Base-by-base conservation (phyloP, 2,888 invertebrate species). In the Amphimallon solstitiale region DNA sequence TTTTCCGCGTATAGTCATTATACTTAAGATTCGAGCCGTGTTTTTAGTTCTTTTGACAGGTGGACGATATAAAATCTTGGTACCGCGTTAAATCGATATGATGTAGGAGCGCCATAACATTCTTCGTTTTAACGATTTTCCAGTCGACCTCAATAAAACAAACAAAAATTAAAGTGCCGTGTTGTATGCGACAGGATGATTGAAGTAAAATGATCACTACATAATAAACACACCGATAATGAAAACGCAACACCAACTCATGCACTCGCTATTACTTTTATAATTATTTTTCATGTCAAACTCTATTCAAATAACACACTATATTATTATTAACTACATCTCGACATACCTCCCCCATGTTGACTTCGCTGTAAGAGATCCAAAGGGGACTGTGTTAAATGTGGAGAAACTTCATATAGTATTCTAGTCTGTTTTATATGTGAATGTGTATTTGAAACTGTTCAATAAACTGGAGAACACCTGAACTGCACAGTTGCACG, bases 401-500 rank as follows among this genome's bases (percentile, higher is more conserved):
- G 19, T 46, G 56, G 62, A 66, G 35, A 66, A 66, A 62, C 66
- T 63, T 66, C 66, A 66, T 66, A 64, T 54, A 64, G n/a, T n/a
- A n/a, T n/a, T 56, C 17, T 56, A 56, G 40, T 23, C 23, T 56
- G n/a, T n/a, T n/a, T n/a, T n/a, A n/a, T n/a, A 19, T 9, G 43
- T 43, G 21, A 23, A 14, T 40, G 29, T 43, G 56, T 76, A 23
- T 51, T 29, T 15, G 12, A 12, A 40, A 29, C 15, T 56, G 56
- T 43, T 29, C 29, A 29, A 29, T 29, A 43, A 56, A 56, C 56
- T 56, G 56, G 56, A n/a, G 37, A 56, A 74, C 72, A 84, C 85
- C 84, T 84, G 83, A 83, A 85, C 82, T 79, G 80, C 85, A 87
- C 86, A 86, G 84, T 86, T 88, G 86, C 85, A 88, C 87, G 86